Evolutionary conservation across 92 coral and sea anemone genomes (phyloP), one percentile per base, ranked within the genome.

Genomic region (Micromussa lordhowensis): DNA sequence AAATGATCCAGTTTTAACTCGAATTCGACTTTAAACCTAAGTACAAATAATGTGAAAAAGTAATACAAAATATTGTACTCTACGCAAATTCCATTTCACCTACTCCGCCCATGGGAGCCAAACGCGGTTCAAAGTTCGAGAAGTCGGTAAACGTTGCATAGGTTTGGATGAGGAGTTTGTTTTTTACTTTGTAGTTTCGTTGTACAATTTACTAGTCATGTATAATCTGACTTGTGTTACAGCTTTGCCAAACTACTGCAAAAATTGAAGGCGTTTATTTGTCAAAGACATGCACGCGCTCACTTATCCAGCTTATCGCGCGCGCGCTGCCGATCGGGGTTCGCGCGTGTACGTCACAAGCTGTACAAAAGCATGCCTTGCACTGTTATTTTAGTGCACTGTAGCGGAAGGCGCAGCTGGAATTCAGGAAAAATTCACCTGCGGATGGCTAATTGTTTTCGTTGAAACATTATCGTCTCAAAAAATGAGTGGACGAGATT

Each of bases 341-440:
- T 16, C 70, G 77, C 86, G 86, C 70, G 79, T 22, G 15, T 24
- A 35, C 78, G 49, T 73, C n/a, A 11, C 51, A 63, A 30, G 34
- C 48, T 21, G 78, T 17, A 21, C 78, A 73, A 35, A 34, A 73
- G 28, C 12, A 34, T 73, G 44, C 49, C 44, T 73, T 73, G 48
- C 8, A 19, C 51, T 22, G 40, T 71, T 71, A 34, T 71, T 34
- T 30, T 34, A 71, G 77, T 35, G 32, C 78, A 73, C 59, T 74
- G 18, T 57, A 35, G 66, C 79, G 55, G 73, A 68, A 57, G 38
- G 26, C 78, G 38, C 83, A 80, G 88, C 81, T 84, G 81, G 68
- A 84, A 55, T 57, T 31, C 79, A 38, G 40, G 68, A 58, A 58
- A 73, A 36, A 73, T 74, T 72, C 81, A 75, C 88, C 88, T 84